Conservation (phyloP, 2,888 invertebrate species). For the Aelia acuminata region DNA sequence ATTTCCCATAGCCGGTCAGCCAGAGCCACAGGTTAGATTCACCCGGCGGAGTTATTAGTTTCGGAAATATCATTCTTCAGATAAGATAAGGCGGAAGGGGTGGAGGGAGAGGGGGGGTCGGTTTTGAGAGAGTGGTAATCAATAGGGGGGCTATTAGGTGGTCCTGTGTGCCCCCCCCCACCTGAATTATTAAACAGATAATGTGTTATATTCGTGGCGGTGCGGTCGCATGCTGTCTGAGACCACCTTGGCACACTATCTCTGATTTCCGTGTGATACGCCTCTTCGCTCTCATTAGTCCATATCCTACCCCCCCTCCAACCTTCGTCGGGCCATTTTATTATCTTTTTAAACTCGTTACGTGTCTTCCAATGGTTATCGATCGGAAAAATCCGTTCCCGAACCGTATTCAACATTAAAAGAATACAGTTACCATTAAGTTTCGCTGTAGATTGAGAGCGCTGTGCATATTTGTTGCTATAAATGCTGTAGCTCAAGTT, state of each 20-base stretch:
- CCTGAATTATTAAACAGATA: conserved; percentile 61
- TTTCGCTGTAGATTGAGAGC: not conserved
- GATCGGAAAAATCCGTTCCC: conserved; percentile 18
- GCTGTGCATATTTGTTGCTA: no score
- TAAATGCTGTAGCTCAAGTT: no score
- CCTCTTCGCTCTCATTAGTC: conserved; percentile 39
- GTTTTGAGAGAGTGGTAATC: conserved; percentile 57
- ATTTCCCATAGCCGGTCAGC: not conserved
- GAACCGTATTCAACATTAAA: not conserved
- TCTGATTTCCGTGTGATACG: conserved; percentile 60
- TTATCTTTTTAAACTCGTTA: conserved; percentile 32
- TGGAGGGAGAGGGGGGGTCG: conserved; percentile 9
- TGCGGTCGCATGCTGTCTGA: conserved; percentile 53
- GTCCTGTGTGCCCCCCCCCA: conserved; percentile 35
- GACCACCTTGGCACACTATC: conserved; percentile 49
- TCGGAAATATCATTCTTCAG: conserved; percentile 54
- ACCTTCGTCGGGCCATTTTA: conserved; percentile 28
- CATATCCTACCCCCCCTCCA: not conserved
- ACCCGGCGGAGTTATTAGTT: conserved; percentile 45
- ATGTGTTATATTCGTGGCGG: conserved; percentile 61
- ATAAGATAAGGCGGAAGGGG: conserved; percentile 56
- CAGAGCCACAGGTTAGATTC: conserved; percentile 21
- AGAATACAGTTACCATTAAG: not conserved
- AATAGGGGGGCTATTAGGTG: conserved; percentile 56
- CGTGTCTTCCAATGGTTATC: conserved; percentile 13